Evolutionary conservation across 2,797 vertebrate genomes (phyloP), one percentile per base, ranked within the genome.

Genomic region (Sciurus vulgaris): DNA sequence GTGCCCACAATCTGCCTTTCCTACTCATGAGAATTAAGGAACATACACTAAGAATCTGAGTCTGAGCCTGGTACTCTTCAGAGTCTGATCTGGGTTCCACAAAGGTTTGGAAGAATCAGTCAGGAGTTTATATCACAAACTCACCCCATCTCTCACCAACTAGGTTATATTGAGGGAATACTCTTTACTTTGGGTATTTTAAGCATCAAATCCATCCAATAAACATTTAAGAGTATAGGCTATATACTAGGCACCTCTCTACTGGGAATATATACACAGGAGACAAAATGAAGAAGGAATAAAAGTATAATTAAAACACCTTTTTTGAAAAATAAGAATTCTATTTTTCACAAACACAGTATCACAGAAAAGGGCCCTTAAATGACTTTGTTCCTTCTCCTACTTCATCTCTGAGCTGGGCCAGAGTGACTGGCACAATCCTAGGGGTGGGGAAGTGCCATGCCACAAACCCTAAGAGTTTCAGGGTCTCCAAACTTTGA

Each of bases 301-400:
- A 33, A 47, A 87, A 72, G 38, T 95, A 77, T 13, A 94, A 61
- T 87, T 69, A 95, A 22, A 86, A 67, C 12, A 86, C n/a, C 11
- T 79, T 38, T 77, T 96, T 70, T 44, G 35, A 79, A 74, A 87
- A 97, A 15, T 78, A 86, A 91, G 59, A 81, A 77, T 10, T 94
- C 81, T 78, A 33, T 59, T 94, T 96, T 90, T 90, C 49, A 88
- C 61, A 95, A 93, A 93, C 73, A 35, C 4, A 90, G 7, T 92
- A 74, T 81, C 78, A 85, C 49, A 70, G 41, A 92, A 86, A 83
- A 83, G 6, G 74, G 33, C 17, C 54, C 70, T 93, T 74, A 93
- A 92, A 84, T 59, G 76, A 41, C 30, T n/a, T 89, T 93, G 82
- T 33, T 5, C 1, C 26, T 74, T 15, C 14, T 35, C 14, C 24